Base-by-base conservation (phyloP, 1,140 invertebrate species). In the Drosophila leontia region DNA sequence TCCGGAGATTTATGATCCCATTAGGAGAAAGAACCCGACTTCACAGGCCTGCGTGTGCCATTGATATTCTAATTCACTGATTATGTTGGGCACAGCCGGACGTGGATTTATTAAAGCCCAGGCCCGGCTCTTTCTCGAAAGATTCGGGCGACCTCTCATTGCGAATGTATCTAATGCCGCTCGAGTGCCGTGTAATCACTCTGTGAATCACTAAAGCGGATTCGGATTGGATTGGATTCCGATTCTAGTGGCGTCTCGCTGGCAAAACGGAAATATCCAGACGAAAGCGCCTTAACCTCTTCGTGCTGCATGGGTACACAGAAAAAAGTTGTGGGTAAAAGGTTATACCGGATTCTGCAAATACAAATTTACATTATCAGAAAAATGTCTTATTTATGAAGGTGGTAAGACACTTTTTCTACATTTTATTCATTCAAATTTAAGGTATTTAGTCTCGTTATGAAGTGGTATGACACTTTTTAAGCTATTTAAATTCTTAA, bases 121-220 rank as follows among this genome's bases (percentile, higher is more conserved):
- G 9, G 23, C 35, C 12, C 51, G 7, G 12, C 78, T 75, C 29
- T n/a, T 17, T 59, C 8, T n/a, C 17, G 12, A 53, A 23, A 53
- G 32, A 53, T 53, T 53, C 51, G 50, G 41, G 29, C 12, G 12
- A 53, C 12, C 50, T 53, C 50, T 53, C 34, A 59, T 29, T 44
- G 55, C 35, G 35, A 63, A 57, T 71, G 62, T 67, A 74, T 63
- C 76, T 82, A 78, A 82, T 70, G 64, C 80, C 55, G 35, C 19
- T 68, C 62, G 59, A 53, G 57, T 56, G 56, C 48, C 56, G 57
- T 88, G 77, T 90, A 88, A 88, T 84, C 85, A 65, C 50, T 64
- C 59, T 71, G 80, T 64, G 84, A 88, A 88, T 84, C 80, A 63
- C 59, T 32, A 90, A 88, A 88, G 85, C 85, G 80, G 85, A 88